These are phyloP conservation scores for Clistopyga incitator DNA, from an alignment of 2,888 invertebrate genomes.

Conservation along the genomic window DNA sequence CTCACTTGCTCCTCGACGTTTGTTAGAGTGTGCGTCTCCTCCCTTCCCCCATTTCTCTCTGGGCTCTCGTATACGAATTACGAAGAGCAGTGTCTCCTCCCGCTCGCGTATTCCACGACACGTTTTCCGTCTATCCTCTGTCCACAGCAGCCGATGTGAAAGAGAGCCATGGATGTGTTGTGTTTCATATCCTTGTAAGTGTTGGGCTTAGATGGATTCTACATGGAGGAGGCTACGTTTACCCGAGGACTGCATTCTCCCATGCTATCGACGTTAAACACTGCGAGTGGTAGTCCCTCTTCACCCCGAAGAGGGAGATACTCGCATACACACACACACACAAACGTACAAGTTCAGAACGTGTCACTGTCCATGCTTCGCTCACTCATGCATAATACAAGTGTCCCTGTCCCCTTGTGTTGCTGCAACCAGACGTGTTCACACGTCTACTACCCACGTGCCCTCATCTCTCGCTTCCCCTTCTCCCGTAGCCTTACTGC, in stretches of 20 bases:
- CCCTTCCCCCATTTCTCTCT: constrained; percentile 43
- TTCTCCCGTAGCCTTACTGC: constrained; percentile 48
- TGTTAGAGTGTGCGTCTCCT: constrained; percentile 44
- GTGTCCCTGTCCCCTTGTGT: constrained; percentile 26
- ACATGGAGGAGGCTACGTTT: constrained; percentile 8
- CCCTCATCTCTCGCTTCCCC: constrained; percentile 43
- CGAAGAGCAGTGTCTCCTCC: constrained; percentile 38
- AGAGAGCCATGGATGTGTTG: constrained; percentile 25
- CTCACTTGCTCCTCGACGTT: constrained; percentile 22
- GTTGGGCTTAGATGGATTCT: constrained; percentile 26
- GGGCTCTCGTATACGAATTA: constrained; percentile 51
- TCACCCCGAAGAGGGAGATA: neutral
- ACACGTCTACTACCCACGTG: constrained; percentile 43
- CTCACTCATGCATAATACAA: constrained; percentile 62
- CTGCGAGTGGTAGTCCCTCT: neutral
- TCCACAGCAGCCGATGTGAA: constrained; percentile 50
- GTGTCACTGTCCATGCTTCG: constrained; percentile 58
- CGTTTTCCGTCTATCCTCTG: constrained; percentile 56
- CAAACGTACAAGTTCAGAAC: constrained; percentile 24
- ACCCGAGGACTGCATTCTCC: constrained; percentile 4
- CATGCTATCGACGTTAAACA: constrained; percentile 18
- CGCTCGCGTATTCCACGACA: constrained; percentile 60
- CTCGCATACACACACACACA: neutral
- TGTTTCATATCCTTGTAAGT: constrained; percentile 30
- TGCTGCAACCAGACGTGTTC: constrained; percentile 27